Evolutionary conservation across 2,888 invertebrate species (phyloP), one percentile per base, ranked within the genome.

Genomic region (Ennomos fuscantarius): DNA sequence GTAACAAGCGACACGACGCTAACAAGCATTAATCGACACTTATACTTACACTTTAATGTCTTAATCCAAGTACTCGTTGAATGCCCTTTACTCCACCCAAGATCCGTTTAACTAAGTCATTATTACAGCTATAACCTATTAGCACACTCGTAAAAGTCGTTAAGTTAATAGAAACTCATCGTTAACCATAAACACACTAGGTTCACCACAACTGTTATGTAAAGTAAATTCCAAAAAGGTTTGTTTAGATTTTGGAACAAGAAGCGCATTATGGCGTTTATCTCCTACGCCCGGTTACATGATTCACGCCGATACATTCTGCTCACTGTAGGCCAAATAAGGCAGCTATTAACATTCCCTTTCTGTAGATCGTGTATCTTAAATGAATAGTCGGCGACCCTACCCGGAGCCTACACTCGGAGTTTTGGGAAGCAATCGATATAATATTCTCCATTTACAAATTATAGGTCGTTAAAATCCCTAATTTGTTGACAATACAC

Each of bases 301-400:
- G 86, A 86, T 81, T 87, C 86, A 86, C 74, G 68, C 72, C 49
- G 41, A 50, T 42, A 51, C 63, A 67, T 74, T 68, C 69, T 71
- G 74, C 69, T 70, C 72, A 66, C 71, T 63, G 66, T 77, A 70
- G 52, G 52, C 85, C 86, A 56, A 70, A 83, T 77, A 81, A 63
- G 84, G 86, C 55, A 63, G 70, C 81, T 84, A 86, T 85, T 87
- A 86, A 77, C 76, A 78, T 82, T 77, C 81, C 85, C 84, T 84
- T 81, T 80, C 76, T 66, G 79, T 67, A 70, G 70, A 76, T 73
- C 74, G 73, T 77, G 81, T 78, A 76, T 78, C 74, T 73, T 70
- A 72, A 75, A 82, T 81, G 73, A 76, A 76, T 74, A 70, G 70
- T 37, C 41, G 46, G 44, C 40, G 56, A 56, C 66, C 63, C 66